Base-by-base conservation (phyloP, 2,797 vertebrate species). In the Chrysocyon brachyurus region DNA sequence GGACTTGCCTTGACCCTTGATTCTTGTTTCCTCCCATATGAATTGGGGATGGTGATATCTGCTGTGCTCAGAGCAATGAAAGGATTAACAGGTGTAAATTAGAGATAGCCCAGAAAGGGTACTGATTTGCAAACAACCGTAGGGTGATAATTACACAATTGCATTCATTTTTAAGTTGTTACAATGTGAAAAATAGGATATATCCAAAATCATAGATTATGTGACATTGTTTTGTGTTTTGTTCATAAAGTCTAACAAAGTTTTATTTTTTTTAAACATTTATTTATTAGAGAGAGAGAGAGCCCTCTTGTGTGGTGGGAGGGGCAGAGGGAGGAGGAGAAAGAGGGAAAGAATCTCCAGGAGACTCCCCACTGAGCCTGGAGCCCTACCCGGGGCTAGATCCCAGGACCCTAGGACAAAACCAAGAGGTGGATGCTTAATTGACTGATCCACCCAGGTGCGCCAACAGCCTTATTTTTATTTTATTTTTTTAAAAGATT, bases 81-180 rank as follows among this genome's bases (percentile, higher is more conserved):
- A 83, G n/a, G 54, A 70, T 93, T 86, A 84, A 75, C 70, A 87
- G 66, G 84, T 94, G 26, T 91, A 64, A 96, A 93, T 73, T 68
- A 86, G 64, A 91, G 63, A 95, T 11, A 72, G 33, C 78, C 1
- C 1, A 28, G 73, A 61, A 70, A 89, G 3, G 31, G 7, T 90
- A 87, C 40, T 79, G 59, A 90, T 94, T 95, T 93, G 40, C 66
- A 77, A 22, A 79, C 8, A 46, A 54, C 88, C 54, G 14, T 40
- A 89, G 22, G 75, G 90, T 70, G 64, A 87, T 96, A 90, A 93
- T 96, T 59, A 90, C 56, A 88, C 56, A 72, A 63, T 89, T 66
- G 28, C 33, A 54, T 90, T 75, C 15, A 14, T 85, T 96, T 93
- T 59, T 84, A 54, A 68, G n/a, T 68, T 73, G 63, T 87, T 93